phyloP scores from a whole-genome alignment of 2,113 vertebrate species.

The Nibea coibor region DNA sequence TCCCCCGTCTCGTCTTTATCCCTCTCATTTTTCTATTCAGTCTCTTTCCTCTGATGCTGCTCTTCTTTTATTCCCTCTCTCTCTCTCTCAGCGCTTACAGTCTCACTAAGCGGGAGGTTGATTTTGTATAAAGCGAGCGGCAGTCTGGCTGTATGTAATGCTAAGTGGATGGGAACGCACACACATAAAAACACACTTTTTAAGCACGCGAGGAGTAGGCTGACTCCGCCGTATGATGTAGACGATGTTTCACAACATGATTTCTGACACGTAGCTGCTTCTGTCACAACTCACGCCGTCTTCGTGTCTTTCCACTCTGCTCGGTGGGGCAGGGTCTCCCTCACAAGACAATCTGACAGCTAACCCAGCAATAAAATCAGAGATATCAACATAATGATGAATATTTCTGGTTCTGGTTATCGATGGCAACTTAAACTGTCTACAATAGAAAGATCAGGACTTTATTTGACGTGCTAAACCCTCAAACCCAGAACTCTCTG shows the following conservation, averaged over 20 bases:
- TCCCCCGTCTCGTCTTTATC: conserved; percentile 53
- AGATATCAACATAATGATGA: no score
- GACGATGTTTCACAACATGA: not conserved
- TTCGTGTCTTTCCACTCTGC: no score
- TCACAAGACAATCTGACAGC: no score
- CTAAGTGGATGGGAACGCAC: conserved; percentile 42
- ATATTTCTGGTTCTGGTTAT: no score
- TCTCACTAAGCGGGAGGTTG: conserved; percentile 53
- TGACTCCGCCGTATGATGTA: not conserved
- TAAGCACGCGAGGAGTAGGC: not conserved
- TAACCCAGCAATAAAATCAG: no score
- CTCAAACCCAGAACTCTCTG: no score
- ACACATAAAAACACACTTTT: conserved; percentile 18
- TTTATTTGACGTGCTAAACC: no score
- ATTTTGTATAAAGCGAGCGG: conserved; percentile 46
- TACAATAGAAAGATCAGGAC: no score
- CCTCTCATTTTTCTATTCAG: conserved; percentile 58
- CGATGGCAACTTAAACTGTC: no score
- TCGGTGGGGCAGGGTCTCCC: no score
- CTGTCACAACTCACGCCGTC: not conserved
- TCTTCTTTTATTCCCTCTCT: conserved; percentile 7
- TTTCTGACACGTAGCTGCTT: not conserved
- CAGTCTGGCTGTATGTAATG: conserved; percentile 31
- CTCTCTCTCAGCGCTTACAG: conserved; percentile 21
- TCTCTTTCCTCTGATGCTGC: conserved; percentile 19